Conservation (phyloP, 1,140 invertebrate species). For the Musca vetustissima region DNA sequence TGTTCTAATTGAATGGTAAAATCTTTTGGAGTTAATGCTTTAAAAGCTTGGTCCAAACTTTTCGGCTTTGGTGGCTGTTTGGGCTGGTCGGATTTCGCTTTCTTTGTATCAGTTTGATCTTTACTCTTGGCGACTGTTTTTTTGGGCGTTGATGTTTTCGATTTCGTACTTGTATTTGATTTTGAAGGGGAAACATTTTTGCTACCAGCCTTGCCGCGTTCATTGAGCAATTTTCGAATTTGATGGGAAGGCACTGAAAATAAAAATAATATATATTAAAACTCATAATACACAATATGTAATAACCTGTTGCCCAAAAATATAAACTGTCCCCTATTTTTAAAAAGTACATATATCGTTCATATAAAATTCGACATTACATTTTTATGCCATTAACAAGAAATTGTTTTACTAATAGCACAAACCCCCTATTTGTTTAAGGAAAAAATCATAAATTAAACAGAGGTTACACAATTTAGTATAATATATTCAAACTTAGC, state of each 20-base stretch:
- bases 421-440: no score
- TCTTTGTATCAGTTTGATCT: conserved; percentile 32
- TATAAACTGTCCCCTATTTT: no score
- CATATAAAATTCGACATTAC: no score
- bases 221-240: conserved; percentile 39
- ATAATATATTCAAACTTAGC: no score
- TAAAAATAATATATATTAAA: no score
- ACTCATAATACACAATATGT: no score
- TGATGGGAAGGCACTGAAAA: conserved; percentile 41
- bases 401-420: not conserved
- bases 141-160: conserved; percentile 54
- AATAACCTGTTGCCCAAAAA: no score
- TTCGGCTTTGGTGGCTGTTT: conserved; percentile 64
- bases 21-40: conserved; percentile 39
- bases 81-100: conserved; percentile 32
- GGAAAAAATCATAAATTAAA: no score
- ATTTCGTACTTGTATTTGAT: conserved; percentile 38
- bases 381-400: no score
- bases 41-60: conserved; percentile 66
- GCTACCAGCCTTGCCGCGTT: conserved; percentile 25
- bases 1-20: conserved; percentile 42
- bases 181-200: conserved; percentile 25
- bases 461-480: no score
- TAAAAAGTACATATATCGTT: no score
- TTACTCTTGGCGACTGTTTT: conserved; percentile 56